Percentiles rank a stretch among this genome's conserved stretches.
phyloP scores from a whole-genome alignment of 2,113 vertebrate species.

The Daubentonia madagascariensis region DNA sequence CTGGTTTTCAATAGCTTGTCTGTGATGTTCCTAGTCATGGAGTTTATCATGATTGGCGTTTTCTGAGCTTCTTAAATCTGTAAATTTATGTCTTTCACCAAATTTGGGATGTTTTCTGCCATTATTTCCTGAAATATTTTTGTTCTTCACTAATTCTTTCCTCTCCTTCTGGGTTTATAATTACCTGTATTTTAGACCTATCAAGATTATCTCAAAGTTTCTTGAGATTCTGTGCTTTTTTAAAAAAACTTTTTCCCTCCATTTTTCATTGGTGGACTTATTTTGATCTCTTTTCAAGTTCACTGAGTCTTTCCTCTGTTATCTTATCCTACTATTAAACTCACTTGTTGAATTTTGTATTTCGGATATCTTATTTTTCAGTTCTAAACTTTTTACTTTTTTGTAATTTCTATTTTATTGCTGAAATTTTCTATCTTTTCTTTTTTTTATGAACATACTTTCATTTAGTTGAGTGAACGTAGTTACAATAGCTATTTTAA shows the following conservation, averaged over 20 bases:
- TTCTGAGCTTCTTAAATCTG: neutral
- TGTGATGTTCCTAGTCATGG: too few relatives aligned
- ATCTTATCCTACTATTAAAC: neutral
- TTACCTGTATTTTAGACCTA: neutral
- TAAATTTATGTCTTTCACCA: neutral
- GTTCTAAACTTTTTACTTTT: neutral
- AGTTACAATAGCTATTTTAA: neutral
- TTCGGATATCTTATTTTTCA: neutral
- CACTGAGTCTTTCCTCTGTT: neutral
- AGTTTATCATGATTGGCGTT: neutral
- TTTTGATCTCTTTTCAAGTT: neutral
- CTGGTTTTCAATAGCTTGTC: neutral
- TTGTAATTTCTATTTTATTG: neutral
- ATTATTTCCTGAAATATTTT: neutral
- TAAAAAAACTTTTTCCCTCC: neutral
- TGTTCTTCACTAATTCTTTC: neutral
- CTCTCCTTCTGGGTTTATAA: neutral
- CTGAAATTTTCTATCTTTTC: neutral
- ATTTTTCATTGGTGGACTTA: neutral
- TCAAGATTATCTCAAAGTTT: neutral
- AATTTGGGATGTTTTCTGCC: neutral
- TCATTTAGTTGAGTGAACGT: neutral
- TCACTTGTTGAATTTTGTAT: neutral
- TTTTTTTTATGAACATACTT: neutral
- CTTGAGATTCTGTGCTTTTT: neutral